Evolutionary conservation across 1,140 invertebrate species (phyloP).

Genomic region (Trichoplusia ni): DNA sequence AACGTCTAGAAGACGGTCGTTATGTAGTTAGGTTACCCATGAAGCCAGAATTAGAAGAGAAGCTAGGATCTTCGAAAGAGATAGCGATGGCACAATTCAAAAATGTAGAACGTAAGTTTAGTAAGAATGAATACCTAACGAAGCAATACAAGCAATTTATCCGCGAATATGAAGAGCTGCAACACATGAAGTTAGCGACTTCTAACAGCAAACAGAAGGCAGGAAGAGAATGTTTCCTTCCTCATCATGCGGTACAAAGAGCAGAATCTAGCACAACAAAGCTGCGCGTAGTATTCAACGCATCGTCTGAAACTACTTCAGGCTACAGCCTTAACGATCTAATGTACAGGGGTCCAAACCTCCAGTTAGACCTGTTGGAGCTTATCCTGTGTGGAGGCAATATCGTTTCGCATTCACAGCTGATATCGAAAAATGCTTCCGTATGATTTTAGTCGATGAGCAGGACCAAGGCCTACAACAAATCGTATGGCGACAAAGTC

Average conservation of each 20-base stretch:
- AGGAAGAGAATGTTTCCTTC: neutral
- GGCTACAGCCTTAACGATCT: neutral
- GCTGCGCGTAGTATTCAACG: neutral
- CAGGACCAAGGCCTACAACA: constrained; percentile 1
- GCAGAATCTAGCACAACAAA: neutral
- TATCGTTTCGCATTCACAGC: neutral
- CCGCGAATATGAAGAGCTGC: neutral
- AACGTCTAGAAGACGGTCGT: neutral
- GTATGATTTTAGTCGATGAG: neutral
- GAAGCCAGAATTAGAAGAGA: neutral
- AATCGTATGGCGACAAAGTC: constrained; percentile 10
- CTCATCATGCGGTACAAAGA: neutral
- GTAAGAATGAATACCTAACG: neutral
- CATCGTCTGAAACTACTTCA: neutral
- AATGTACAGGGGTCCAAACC: neutral
- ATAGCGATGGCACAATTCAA: neutral
- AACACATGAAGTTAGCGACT: neutral
- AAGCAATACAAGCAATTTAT: neutral
- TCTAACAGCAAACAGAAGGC: neutral
- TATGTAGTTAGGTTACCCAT: neutral
- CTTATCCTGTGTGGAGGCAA: neutral
- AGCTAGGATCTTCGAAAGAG: neutral
- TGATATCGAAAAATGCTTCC: neutral
- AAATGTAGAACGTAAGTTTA: neutral
- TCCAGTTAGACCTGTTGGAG: neutral